These are phyloP conservation scores for Galeopterus variegatus DNA, from an alignment of 2,113 vertebrate genomes.

Conservation along the genomic window DNA sequence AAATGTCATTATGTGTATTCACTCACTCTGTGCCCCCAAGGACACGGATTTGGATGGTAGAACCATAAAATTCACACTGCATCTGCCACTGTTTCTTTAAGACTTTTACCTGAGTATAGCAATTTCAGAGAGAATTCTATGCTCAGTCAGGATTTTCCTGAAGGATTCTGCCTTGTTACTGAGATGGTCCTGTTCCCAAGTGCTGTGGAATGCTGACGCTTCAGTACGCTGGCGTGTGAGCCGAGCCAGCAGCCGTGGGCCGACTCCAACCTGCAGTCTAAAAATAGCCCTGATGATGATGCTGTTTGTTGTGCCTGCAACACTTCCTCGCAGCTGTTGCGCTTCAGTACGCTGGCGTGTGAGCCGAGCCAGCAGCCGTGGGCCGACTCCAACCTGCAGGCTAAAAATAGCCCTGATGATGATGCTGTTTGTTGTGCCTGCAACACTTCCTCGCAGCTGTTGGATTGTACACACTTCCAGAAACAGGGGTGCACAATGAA, in stretches of 20 bases:
- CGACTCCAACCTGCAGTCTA: conserved; percentile 40
- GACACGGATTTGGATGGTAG: neutral
- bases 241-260: conserved; percentile 9
- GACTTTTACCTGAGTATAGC: conserved; percentile 1
- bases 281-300: conserved; percentile 64
- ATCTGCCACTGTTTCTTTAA: conserved; percentile 27
- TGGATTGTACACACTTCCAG: neutral
- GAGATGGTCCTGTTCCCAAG: neutral
- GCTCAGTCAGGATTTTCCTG: conserved; percentile 49
- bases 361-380: conserved; percentile 12
- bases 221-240: neutral
- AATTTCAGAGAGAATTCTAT: conserved; percentile 35
- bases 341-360: accelerated
- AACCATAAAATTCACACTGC: neutral
- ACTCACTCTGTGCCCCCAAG: neutral
- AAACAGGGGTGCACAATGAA: neutral
- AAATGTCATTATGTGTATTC: neutral
- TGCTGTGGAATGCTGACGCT: neutral
- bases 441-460: conserved; percentile 61
- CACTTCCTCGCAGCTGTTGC: conserved; percentile 62
- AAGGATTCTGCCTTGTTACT: neutral
- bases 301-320: conserved; percentile 67
- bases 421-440: conserved; percentile 67
- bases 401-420: conserved; percentile 70
- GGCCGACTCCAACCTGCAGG: neutral